Conservation (phyloP, 1,140 invertebrate species). For the Meteorus sp. region DNA sequence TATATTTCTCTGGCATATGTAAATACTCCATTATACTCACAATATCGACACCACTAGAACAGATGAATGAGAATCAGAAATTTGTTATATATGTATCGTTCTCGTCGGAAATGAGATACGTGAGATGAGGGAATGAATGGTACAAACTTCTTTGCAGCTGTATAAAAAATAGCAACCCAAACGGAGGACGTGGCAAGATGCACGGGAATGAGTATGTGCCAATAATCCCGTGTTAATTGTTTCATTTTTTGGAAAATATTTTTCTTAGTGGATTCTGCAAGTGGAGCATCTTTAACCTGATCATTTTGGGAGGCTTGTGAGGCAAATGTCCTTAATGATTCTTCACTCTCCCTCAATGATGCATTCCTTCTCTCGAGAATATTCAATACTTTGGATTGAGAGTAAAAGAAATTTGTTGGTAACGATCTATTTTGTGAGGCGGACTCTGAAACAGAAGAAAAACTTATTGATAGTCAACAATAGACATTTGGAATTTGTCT, state of each 20-base stretch:
- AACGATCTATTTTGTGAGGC: too few relatives aligned
- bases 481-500: too few relatives aligned
- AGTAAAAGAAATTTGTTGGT: too few relatives aligned
- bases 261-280: background rate
- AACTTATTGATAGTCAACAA: too few relatives aligned
- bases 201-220: slow-evolving; percentile 90
- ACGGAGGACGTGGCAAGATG: slow-evolving; percentile 82
- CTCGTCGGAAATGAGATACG: too few relatives aligned
- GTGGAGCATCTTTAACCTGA: background rate
- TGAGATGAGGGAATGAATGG: too few relatives aligned
- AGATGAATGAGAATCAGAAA: too few relatives aligned
- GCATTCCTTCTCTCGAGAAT: too few relatives aligned
- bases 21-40: slow-evolving; percentile 73
- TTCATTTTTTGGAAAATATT: slow-evolving; percentile 82
- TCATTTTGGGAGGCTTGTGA: background rate
- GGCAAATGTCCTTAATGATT: background rate
- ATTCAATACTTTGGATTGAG: too few relatives aligned
- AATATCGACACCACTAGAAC: slow-evolving; percentile 85
- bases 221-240: slow-evolving; percentile 90
- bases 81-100: too few relatives aligned
- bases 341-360: too few relatives aligned
- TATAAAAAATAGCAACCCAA: slow-evolving; percentile 87
- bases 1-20: slow-evolving; percentile 74
- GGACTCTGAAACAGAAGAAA: too few relatives aligned
- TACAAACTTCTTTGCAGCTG: slow-evolving; percentile 77